These are phyloP conservation scores for Acanthosoma haemorrhoidale DNA, from an alignment of 2,888 invertebrate species.

Conservation along the genomic window DNA sequence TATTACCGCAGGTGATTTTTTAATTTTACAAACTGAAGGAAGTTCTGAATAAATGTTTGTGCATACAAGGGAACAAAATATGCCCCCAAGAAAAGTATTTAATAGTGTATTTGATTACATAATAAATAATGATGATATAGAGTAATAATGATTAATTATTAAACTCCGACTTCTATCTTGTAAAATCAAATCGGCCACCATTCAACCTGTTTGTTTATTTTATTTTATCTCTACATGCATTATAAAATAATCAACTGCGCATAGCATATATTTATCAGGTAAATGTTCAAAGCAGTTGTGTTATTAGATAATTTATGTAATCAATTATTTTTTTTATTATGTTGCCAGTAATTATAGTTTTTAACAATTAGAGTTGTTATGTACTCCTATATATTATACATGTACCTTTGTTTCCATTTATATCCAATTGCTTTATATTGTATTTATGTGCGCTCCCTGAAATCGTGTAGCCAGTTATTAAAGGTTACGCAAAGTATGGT, in stretches of 20 bases:
- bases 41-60: neutral
- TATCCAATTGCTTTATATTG: neutral
- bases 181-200: neutral
- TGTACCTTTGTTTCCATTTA: neutral
- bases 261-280: neutral
- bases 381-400: neutral
- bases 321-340: constrained; percentile 10
- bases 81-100: neutral
- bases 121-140: neutral
- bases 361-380: constrained; percentile 2
- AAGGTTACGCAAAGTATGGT: constrained; percentile 1
- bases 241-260: neutral
- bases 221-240: neutral
- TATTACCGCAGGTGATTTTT: neutral
- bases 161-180: neutral
- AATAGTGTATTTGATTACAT: constrained; percentile 1
- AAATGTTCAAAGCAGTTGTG: neutral
- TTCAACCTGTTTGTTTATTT: neutral
- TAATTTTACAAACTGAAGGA: neutral
- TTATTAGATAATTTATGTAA: constrained; percentile 8
- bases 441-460: neutral
- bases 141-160: no score
- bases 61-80: neutral
- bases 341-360: constrained; percentile 10
- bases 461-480: neutral